A percentile compares a stretch with the other conserved stretches of the same genome.
Evolutionary conservation across 1,140 invertebrate species (phyloP).

Genomic region (Saccostrea glomerata): DNA sequence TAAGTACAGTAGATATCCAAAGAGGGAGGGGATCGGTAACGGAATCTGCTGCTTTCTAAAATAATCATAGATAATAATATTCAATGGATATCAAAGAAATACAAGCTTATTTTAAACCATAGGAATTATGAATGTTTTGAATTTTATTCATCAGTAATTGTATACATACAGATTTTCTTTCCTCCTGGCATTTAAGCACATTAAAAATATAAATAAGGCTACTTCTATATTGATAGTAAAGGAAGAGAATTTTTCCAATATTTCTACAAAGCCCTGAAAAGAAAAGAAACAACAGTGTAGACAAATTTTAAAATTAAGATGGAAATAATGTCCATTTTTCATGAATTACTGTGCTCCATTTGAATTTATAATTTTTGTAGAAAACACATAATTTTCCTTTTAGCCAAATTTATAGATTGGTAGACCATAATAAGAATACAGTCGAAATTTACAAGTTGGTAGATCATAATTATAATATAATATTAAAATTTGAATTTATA

Average conservation of each 20-base stretch:
- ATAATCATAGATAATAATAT: background rate
- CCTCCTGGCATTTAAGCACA: conserved; percentile 62
- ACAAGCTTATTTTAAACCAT: background rate
- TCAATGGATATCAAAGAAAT: background rate
- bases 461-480: no score
- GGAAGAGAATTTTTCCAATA: conserved; percentile 72
- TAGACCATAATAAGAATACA: no score
- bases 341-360: no score
- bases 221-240: conserved; percentile 70
- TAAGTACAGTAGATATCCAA: conserved; percentile 58
- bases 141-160: background rate
- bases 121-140: background rate
- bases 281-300: background rate
- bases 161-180: conserved; percentile 57
- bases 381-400: no score
- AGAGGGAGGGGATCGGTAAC: conserved; percentile 56
- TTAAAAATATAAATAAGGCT: conserved; percentile 70
- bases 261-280: conserved; percentile 71
- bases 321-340: no score
- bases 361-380: no score
- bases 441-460: no score
- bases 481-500: no score
- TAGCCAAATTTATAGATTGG: no score
- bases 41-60: conserved; percentile 62
- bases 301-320: no score